Conservation (phyloP, 2,888 invertebrate genomes). For the Eristalis pertinax region DNA sequence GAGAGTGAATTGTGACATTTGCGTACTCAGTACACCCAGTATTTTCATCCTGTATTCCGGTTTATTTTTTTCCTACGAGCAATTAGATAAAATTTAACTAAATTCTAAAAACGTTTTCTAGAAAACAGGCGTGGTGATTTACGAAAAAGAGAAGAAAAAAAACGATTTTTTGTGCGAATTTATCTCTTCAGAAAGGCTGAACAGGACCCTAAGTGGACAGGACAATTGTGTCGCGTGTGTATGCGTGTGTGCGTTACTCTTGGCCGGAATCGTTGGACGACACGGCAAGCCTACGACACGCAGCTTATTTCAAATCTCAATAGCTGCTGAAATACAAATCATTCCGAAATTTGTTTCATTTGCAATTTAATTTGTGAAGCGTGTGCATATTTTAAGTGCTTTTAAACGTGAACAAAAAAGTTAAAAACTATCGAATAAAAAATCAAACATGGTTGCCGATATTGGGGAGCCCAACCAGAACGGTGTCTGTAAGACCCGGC, state of each 20-base stretch:
- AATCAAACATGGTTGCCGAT: slow-evolving; percentile 75
- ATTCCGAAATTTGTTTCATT: neutral
- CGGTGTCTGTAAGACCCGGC: slow-evolving; percentile 80
- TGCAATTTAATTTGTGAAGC: neutral
- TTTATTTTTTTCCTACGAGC: slow-evolving; percentile 11
- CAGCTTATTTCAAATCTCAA: neutral
- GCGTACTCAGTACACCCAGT: slow-evolving; percentile 54
- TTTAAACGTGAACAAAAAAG: slow-evolving; percentile 18
- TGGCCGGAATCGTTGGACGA: neutral
- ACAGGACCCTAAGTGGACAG: too few species aligned
- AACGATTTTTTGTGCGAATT: neutral
- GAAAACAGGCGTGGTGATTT: neutral
- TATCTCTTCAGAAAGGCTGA: neutral
- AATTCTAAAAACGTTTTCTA: slow-evolving; percentile 16
- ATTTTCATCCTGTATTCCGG: slow-evolving; percentile 51
- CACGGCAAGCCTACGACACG: neutral
- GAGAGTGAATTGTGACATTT: slow-evolving; percentile 49
- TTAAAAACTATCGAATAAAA: slow-evolving; percentile 34
- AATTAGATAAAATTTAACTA: neutral
- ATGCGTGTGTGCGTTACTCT: neutral
- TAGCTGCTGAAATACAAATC: neutral
- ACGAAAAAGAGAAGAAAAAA: neutral
- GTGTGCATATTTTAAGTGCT: neutral
- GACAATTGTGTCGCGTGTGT: slow-evolving; percentile 23
- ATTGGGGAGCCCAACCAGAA: slow-evolving; percentile 78